Conservation (phyloP, 1,140 invertebrate species). For the Phymastichus coffea region DNA sequence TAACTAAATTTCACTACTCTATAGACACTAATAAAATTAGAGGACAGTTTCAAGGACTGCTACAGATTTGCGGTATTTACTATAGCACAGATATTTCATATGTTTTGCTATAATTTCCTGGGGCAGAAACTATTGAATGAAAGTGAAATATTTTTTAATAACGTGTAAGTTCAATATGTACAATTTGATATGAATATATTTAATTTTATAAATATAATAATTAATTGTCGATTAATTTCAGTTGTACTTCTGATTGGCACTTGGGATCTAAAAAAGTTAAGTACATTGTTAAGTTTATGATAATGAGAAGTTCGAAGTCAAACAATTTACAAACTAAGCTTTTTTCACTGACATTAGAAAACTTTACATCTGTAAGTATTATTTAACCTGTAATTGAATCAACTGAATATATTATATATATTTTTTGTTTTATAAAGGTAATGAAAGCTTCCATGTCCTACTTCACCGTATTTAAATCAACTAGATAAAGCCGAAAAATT, state of each 20-base stretch:
- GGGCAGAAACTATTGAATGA: neutral
- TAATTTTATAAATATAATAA: neutral
- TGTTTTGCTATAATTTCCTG: constrained; percentile 1
- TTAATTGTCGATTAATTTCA: neutral
- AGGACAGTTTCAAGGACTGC: neutral
- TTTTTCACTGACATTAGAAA: neutral
- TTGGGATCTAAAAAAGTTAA: neutral
- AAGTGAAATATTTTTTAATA: neutral
- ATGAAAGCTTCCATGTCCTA: neutral
- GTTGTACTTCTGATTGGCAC: neutral
- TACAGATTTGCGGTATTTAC: neutral
- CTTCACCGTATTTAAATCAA: neutral
- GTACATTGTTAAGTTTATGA: neutral
- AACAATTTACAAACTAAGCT: neutral
- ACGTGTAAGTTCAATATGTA: neutral
- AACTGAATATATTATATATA: no score
- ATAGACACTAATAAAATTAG: neutral
- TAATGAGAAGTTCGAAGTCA: neutral
- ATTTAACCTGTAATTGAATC: no score
- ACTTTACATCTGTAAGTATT: neutral
- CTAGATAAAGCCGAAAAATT: neutral
- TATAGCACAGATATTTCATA: neutral
- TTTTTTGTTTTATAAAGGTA: neutral
- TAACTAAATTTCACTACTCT: no score
- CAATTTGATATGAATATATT: neutral